Base-by-base conservation (phyloP, 92 coral and sea anemone genomes). In the Actinernus sp. region DNA sequence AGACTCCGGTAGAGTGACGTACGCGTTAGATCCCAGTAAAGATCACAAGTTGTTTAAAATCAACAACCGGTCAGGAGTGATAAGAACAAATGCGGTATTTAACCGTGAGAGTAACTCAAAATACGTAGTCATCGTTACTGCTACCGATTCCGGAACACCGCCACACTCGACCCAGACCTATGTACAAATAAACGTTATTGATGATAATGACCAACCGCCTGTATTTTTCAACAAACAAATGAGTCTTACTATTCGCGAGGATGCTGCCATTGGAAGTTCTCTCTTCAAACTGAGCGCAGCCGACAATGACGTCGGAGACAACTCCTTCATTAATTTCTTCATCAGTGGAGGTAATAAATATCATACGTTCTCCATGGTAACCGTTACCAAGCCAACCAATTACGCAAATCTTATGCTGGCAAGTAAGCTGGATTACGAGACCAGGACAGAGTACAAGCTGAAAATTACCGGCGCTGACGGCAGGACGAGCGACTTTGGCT, bases 131-230 rank as follows among this genome's bases (percentile, higher is more conserved):
- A 60, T 51, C 11, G 74, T 86, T 11, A 52, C 44, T 37, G 93
- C 98, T 28, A 32, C 75, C 4, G 92, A 93, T 50, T 56, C 64
- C n/a, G 93, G 93, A 11, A 25, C 9, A 0, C 71, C 60, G 0
- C 79, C 71, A 23, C 36, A 32, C 14, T 51, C 31, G 6, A 64
- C 75, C 2, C 51, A 60, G 38, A 58, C 74, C 3, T 79, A 33
- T 11, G 74, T 80, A 22, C 56, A 46, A 1, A 79, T 93, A 41
- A 21, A 26, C 7, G 73, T 93, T 3, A 66, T 90, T 0, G 97
- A 93, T 38, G 71, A 69, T 17, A 93, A 90, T 37, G 98, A 93
- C 25, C 47, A 74, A 24, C 44, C 73, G 4, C 98, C 98, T 7
- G 1, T 31, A 7, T 90, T 90, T 68, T 53, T 47, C 3, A 49